Evolutionary conservation across 2,797 vertebrate species (phyloP), one percentile per base, ranked within the genome.

Genomic region (Gymnocypris eckloni): DNA sequence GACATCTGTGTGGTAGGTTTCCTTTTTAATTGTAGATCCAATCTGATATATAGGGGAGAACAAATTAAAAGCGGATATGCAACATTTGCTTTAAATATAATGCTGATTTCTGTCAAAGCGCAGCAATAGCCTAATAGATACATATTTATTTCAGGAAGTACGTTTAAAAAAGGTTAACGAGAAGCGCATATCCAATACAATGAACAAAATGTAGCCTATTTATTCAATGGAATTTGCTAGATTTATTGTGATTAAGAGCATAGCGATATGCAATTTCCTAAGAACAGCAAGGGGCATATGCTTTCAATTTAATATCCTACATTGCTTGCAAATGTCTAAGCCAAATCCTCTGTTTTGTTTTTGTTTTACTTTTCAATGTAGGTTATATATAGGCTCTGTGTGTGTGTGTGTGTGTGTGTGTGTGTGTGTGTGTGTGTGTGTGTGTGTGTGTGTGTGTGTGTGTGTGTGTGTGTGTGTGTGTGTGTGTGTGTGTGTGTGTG

Each of bases 1-100:
- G 43, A 67, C 41, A 50, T 67, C 56, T 79, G 59, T 61, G 37
- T 48, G 78, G 78, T 80, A 80, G 61, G 78, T 80, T 50, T 66
- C 16, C 59, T 22, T 67, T 77, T 80, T 22, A 66, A 80, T 66
- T 67, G 20, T 66, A 33, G 11, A 33, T 28, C 6, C 3, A 22
- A 66, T 25, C 13, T 67, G 59, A 80, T 80, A 10, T 70, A n/a
- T 56, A 18, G 13, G 76, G 4, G 5, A 61, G 7, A 79, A 43
- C 13, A 43, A 6, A 59, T 78, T 78, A 61, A 79, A 61, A 56
- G 0, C 6, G 5, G 7, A 56, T 2, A 77, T 77, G 33, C 33
- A 67, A n/a, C 56, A 10, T 25, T 25, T 61, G 54, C 33, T 77
- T 77, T 77, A 41, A 77, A 56, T 39, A 28, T 50, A 4, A 56